phyloP scores from a whole-genome alignment of 2,113 vertebrate species.

The Hymenochirus boettgeri region DNA sequence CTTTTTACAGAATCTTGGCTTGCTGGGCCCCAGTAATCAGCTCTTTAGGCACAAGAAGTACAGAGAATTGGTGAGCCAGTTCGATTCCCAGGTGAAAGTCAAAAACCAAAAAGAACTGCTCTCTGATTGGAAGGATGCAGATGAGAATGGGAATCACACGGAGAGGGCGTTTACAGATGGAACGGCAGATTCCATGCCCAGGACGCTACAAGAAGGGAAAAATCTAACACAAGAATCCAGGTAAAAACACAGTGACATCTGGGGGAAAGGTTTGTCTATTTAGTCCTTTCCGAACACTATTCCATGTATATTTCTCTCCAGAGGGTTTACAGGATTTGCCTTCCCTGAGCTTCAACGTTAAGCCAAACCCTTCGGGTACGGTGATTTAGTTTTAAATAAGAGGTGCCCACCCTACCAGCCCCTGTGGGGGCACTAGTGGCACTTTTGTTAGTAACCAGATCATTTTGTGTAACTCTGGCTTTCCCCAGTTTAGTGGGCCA shows the following conservation, averaged over 20 bases:
- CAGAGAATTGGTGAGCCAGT: slow-evolving; percentile 54
- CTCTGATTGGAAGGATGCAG: background rate
- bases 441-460: too few species aligned
- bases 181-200: background rate
- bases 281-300: background rate
- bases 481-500: too few species aligned
- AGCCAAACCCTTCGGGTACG: too few species aligned
- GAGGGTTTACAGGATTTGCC: too few species aligned
- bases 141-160: background rate
- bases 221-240: slow-evolving; percentile 50
- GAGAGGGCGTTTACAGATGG: too few species aligned
- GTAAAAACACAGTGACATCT: slow-evolving; percentile 30
- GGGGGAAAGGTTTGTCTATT: background rate
- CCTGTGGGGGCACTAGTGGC: too few species aligned
- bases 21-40: slow-evolving; percentile 77
- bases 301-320: too few species aligned
- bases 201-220: background rate
- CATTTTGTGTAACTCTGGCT: too few species aligned
- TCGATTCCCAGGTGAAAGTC: slow-evolving; percentile 54
- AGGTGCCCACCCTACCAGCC: too few species aligned
- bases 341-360: too few species aligned
- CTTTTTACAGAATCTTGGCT: slow-evolving; percentile 75
- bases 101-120: background rate
- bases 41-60: slow-evolving; percentile 63
- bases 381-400: too few species aligned